Percentiles rank a stretch among this genome's conserved stretches.
These are phyloP conservation scores for Bursaphelenchus okinawaensis DNA, from an alignment of 2,888 invertebrate species.

Conservation along the genomic window DNA sequence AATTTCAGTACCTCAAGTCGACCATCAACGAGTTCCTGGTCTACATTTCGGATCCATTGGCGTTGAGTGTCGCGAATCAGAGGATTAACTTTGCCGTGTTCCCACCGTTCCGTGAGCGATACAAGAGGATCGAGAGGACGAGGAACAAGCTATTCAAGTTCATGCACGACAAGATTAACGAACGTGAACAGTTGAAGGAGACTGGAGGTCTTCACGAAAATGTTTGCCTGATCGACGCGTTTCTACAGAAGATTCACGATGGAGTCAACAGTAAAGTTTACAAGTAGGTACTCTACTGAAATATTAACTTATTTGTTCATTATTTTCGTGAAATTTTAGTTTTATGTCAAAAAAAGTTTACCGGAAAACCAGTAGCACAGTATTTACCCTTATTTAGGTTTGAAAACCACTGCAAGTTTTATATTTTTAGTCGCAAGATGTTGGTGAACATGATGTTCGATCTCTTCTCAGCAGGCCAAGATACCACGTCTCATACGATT, in stretches of 20 bases:
- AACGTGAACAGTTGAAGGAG: not conserved
- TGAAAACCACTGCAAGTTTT: too few relatives aligned
- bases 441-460: slow-evolving; percentile 1
- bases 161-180: not conserved
- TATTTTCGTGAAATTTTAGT: too few relatives aligned
- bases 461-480: slow-evolving; percentile 6
- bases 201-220: not conserved
- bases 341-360: too few relatives aligned
- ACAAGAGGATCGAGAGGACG: not conserved
- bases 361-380: too few relatives aligned
- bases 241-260: not conserved
- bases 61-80: not conserved
- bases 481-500: slow-evolving; percentile 5
- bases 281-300: not conserved
- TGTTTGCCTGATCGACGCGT: not conserved
- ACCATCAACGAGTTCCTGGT: not conserved
- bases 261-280: not conserved
- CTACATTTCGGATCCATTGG: not conserved
- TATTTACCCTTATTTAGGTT: too few relatives aligned
- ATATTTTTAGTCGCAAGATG: not conserved
- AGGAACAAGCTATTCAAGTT: not conserved
- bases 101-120: not conserved
- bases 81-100: not conserved
- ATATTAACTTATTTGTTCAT: too few relatives aligned
- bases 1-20: not conserved